Percentiles rank a stretch among this genome's conserved stretches.
These are phyloP conservation scores for Pterophyllum scalare DNA, from an alignment of 2,113 vertebrate genomes.

Conservation along the genomic window DNA sequence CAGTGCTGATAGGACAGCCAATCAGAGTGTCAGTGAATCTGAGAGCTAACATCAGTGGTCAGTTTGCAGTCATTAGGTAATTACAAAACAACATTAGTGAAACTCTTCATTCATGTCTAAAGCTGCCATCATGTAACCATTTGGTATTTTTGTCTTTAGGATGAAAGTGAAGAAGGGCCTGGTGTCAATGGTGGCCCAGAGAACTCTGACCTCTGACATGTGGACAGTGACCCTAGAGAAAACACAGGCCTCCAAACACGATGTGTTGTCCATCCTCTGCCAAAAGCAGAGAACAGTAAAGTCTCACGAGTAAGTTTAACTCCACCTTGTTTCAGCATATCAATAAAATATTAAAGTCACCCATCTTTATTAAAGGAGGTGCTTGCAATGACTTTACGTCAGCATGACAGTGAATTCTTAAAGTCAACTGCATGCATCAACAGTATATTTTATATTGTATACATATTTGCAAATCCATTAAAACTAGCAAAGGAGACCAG, in stretches of 20 bases:
- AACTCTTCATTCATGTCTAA: neutral
- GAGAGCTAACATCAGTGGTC: slow-evolving; percentile 68
- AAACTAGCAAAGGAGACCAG: no score
- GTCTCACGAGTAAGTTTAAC: slow-evolving; percentile 36
- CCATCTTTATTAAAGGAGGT: neutral
- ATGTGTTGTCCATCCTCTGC: slow-evolving; percentile 75
- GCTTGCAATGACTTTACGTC: neutral
- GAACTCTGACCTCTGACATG: slow-evolving; percentile 58
- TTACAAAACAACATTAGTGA: neutral
- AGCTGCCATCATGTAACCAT: neutral
- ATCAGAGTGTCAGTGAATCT: slow-evolving; percentile 72
- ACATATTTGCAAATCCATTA: no score
- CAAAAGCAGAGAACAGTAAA: slow-evolving; percentile 47
- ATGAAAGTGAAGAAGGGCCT: slow-evolving; percentile 77
- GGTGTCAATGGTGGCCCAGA: slow-evolving; percentile 68
- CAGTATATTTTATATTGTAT: no score
- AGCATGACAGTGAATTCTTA: no score
- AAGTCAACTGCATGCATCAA: no score
- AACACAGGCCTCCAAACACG: slow-evolving; percentile 67
- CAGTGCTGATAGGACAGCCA: slow-evolving; percentile 64
- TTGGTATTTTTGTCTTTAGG: slow-evolving; percentile 47
- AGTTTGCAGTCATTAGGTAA: slow-evolving; percentile 76
- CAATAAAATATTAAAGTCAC: neutral
- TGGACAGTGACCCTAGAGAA: slow-evolving; percentile 76
- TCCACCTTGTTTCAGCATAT: neutral